Conservation (phyloP, 2,888 invertebrate species). For the Oscheius sp. region DNA sequence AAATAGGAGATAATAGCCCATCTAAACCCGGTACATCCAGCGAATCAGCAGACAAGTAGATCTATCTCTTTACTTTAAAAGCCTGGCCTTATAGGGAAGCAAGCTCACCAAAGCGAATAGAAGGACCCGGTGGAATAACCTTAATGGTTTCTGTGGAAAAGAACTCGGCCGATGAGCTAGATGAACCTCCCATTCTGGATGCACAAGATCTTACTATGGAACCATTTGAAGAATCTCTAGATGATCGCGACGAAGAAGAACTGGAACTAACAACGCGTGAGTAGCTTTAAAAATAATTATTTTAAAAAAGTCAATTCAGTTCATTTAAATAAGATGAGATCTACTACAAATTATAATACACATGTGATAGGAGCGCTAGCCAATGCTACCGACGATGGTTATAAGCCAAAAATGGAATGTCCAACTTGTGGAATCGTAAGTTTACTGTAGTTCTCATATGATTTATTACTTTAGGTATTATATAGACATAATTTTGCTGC, state of each 20-base stretch:
- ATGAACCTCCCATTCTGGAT: slow-evolving; percentile 10
- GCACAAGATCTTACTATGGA: background rate
- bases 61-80: background rate
- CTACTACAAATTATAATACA: background rate
- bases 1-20: slow-evolving; percentile 5
- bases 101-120: slow-evolving; percentile 21
- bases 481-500: slow-evolving; percentile 67
- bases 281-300: no score
- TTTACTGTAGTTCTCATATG: background rate
- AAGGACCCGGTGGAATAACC: slow-evolving; percentile 38
- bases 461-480: slow-evolving; percentile 31
- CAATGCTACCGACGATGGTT: slow-evolving; percentile 47
- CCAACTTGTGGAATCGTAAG: slow-evolving; percentile 64
- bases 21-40: no score
- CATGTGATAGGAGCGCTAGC: slow-evolving; percentile 52
- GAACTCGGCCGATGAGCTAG: background rate
- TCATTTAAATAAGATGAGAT: background rate
- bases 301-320: no score
- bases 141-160: slow-evolving; percentile 42
- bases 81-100: background rate
- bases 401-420: slow-evolving; percentile 66
- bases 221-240: background rate
- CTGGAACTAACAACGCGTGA: no score
- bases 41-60: no score
- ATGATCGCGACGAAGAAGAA: slow-evolving; percentile 6